Evolutionary conservation across 2,888 invertebrate genomes (phyloP).

Genomic region (Brachyopa scutellaris): DNA sequence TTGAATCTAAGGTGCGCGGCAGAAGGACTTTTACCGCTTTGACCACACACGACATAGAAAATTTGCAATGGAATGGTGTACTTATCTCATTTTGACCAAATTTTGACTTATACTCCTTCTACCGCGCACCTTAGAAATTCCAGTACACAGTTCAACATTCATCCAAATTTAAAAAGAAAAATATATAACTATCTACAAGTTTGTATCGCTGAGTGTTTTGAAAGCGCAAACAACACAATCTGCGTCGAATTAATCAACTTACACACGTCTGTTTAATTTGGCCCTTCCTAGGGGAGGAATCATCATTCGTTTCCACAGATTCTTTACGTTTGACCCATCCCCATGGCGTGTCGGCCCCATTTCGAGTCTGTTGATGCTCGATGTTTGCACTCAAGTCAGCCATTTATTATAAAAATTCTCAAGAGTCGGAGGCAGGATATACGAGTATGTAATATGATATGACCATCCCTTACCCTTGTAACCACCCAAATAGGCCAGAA

Average conservation of each 20-base stretch:
- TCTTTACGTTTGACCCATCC: slow-evolving; percentile 12
- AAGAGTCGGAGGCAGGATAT: slow-evolving; percentile 5
- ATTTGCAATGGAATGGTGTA: too few relatives aligned
- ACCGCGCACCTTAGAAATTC: too few relatives aligned
- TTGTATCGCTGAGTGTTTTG: not conserved
- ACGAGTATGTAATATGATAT: slow-evolving; percentile 27
- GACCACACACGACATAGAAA: too few relatives aligned
- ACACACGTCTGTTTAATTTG: slow-evolving; percentile 43
- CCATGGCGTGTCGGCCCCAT: not conserved
- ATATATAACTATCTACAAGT: too few relatives aligned
- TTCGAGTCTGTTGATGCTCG: slow-evolving; percentile 28
- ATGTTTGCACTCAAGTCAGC: slow-evolving; percentile 55
- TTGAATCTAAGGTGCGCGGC: too few relatives aligned
- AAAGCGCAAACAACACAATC: slow-evolving; percentile 24
- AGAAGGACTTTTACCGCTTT: too few relatives aligned
- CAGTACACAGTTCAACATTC: too few relatives aligned
- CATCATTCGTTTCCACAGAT: slow-evolving; percentile 22
- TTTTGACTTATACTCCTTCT: too few relatives aligned
- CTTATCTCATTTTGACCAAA: too few relatives aligned
- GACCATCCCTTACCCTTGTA: slow-evolving; percentile 13
- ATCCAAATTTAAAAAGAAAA: too few relatives aligned
- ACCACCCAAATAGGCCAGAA: slow-evolving; percentile 36
- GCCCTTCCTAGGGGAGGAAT: slow-evolving; percentile 27
- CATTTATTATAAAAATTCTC: slow-evolving; percentile 50
- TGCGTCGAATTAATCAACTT: slow-evolving; percentile 47